Percentiles rank a stretch among this genome's conserved stretches.
phyloP scores from a whole-genome alignment of 2,888 invertebrate species.

The Charanyca ferruginea region DNA sequence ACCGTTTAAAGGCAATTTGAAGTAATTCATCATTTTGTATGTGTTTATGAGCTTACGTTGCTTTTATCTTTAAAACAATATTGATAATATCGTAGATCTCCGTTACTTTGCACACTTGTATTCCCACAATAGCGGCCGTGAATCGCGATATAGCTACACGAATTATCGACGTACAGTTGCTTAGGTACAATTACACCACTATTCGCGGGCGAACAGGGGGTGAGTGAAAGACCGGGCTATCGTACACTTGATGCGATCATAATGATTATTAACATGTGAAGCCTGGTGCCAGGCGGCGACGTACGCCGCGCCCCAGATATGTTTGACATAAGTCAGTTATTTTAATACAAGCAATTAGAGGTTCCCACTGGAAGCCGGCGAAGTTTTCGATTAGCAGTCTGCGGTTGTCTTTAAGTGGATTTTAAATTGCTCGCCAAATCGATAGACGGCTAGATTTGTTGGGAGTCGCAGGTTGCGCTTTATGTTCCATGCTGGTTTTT shows the following conservation, averaged over 20 bases:
- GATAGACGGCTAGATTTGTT: conserved; percentile 74
- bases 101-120: not conserved
- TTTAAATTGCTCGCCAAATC: conserved; percentile 87
- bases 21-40: too few relatives aligned
- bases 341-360: conserved; percentile 90
- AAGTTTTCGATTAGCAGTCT: conserved; percentile 89
- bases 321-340: conserved; percentile 91
- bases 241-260: conserved; percentile 91
- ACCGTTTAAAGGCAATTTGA: too few relatives aligned
- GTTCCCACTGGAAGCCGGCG: conserved; percentile 82
- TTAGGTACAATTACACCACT: conserved; percentile 56
- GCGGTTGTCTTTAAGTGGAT: conserved; percentile 90
- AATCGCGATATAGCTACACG: conserved; percentile 4
- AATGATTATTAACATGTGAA: conserved; percentile 91
- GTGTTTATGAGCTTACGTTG: too few relatives aligned
- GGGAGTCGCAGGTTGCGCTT: conserved; percentile 58
- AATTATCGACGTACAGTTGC: conserved; percentile 37
- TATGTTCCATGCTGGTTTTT: conserved; percentile 58
- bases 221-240: conserved; percentile 82
- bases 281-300: conserved; percentile 85
- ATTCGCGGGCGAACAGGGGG: conserved; percentile 53
- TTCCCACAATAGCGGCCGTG: not conserved
- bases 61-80: not conserved
- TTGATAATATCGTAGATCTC: not conserved
- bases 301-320: conserved; percentile 86